Evolutionary conservation across 2,888 invertebrate species (phyloP).

Genomic region (Hirtodrosophila confusa): DNA sequence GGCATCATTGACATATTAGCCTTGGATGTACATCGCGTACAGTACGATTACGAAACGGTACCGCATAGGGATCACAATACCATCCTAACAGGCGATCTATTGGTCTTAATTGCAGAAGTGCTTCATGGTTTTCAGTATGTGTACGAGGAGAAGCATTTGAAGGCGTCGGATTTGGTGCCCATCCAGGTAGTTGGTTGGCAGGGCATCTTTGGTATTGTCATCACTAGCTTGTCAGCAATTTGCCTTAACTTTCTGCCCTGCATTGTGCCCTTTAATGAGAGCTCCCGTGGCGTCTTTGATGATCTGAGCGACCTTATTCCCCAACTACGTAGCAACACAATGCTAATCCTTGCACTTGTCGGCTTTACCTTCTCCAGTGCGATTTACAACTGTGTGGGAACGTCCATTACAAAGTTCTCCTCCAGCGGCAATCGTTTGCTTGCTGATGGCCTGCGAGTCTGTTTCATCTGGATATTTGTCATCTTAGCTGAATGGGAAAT

Average conservation of each 20-base stretch:
- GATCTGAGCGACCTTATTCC: constrained; percentile 93
- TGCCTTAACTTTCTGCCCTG: constrained; percentile 93
- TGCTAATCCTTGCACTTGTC: constrained; percentile 87
- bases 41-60: constrained; percentile 73
- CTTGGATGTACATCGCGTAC: constrained; percentile 86
- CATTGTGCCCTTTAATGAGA: constrained; percentile 90
- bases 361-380: constrained; percentile 93
- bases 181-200: constrained; percentile 97
- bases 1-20: constrained; percentile 90
- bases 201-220: constrained; percentile 90
- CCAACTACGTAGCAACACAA: constrained; percentile 88
- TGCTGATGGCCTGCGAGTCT: constrained; percentile 93
- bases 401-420: constrained; percentile 96
- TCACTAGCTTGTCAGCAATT: constrained; percentile 87
- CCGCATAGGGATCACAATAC: constrained; percentile 85
- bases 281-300: constrained; percentile 91
- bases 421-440: constrained; percentile 97
- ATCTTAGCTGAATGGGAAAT: constrained; percentile 90
- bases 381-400: constrained; percentile 96
- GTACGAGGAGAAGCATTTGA: constrained; percentile 95
- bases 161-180: constrained; percentile 93
- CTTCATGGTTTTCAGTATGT: constrained; percentile 96
- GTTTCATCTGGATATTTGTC: constrained; percentile 95
- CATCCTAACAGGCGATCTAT: constrained; percentile 91
- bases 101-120: constrained; percentile 91